Evolutionary conservation across 2,113 vertebrate species (phyloP).

Genomic region (Pteropus alecto): DNA sequence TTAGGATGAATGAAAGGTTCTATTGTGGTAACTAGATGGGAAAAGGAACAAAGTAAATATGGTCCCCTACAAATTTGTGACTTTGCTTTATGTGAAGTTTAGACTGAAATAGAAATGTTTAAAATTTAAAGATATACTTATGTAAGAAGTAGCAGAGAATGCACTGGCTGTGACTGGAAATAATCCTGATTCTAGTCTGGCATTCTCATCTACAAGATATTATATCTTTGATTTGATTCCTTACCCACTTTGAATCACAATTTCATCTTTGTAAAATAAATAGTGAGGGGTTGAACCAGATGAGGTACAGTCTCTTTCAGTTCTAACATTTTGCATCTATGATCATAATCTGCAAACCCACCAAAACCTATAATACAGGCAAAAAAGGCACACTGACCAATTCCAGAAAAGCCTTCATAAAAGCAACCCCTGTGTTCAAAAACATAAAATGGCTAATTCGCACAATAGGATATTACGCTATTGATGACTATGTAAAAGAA

Average conservation of each 20-base stretch:
- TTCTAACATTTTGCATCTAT: neutral
- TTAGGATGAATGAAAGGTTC: neutral
- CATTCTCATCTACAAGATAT: neutral
- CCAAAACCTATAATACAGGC: neutral
- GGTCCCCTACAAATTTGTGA: neutral
- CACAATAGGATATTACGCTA: neutral
- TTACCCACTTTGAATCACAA: neutral
- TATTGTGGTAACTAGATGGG: neutral
- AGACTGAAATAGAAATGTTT: neutral
- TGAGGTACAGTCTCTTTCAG: neutral
- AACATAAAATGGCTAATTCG: neutral
- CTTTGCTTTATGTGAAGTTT: conserved; percentile 23
- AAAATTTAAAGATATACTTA: neutral
- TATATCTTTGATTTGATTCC: neutral
- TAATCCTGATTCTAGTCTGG: neutral
- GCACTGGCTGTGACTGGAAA: neutral
- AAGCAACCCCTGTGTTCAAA: neutral
- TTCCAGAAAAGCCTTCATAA: neutral
- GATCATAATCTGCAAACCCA: neutral
- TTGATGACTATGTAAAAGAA: neutral
- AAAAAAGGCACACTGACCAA: neutral
- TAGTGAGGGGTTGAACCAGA: neutral
- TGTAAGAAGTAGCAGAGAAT: neutral
- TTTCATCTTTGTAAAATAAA: neutral
- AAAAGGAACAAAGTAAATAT: neutral